Conservation (phyloP, 2,797 vertebrate genomes). For the Ceryle rudis region DNA sequence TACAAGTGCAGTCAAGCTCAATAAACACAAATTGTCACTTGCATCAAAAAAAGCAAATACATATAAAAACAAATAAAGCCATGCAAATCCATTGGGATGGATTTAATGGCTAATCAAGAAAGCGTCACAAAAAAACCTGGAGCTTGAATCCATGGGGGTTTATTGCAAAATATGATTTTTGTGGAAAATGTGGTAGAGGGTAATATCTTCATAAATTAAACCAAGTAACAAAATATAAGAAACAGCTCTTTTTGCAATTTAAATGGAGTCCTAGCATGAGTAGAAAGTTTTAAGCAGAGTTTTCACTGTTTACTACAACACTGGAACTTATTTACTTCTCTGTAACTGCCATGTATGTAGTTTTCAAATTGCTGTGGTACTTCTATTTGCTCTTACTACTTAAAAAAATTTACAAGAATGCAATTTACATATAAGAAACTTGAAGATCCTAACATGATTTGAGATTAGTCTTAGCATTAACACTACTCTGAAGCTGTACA, state of each 20-base stretch:
- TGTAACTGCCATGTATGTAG: not conserved
- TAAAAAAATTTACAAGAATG: not conserved
- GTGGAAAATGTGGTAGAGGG: not conserved
- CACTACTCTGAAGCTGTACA: not conserved
- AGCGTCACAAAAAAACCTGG: not conserved
- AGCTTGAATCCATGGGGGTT: not conserved
- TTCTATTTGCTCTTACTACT: not conserved
- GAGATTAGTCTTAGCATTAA: not conserved
- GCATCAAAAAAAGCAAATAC: not conserved
- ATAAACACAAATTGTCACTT: not conserved
- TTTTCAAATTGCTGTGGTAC: not conserved
- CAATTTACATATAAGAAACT: not conserved
- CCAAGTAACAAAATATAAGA: not conserved
- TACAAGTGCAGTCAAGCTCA: not conserved
- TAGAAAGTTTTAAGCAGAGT: not conserved
- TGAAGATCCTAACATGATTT: not conserved
- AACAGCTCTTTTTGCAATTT: not conserved
- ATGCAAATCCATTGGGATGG: not conserved
- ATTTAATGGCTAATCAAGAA: not conserved
- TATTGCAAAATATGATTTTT: conserved; percentile 7
- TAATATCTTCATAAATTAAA: conserved; percentile 30
- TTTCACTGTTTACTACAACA: not conserved
- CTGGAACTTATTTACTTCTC: not conserved
- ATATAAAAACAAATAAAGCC: not conserved
- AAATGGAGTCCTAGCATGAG: not conserved